Base-by-base conservation (phyloP, 2,797 vertebrate genomes). In the Cygnus olor region DNA sequence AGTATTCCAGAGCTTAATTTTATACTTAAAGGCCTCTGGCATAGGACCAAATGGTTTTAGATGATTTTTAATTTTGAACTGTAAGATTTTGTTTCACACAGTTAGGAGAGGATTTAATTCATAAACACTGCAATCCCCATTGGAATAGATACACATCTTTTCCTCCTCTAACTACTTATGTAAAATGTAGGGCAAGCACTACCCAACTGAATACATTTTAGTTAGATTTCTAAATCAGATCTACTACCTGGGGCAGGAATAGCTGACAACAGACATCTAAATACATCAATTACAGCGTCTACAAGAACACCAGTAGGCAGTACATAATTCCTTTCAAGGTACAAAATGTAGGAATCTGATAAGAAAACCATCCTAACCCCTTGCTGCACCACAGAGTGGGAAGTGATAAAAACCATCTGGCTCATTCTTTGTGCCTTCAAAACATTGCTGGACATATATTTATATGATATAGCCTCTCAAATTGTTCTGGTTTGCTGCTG, bases 351-450 rank as follows among this genome's bases (percentile, higher is more conserved):
- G 88, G 93, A 86, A 91, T 80, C 91, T 86, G 80, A 71, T 80
- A 38, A 86, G 85, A 93, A 93, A 93, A 88, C 88, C 53, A 21
- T 73, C 20, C 85, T 73, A 93, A 85, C 80, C 72, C 61, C 45
- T 86, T 83, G 36, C 68, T 91, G 82, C 71, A 70, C 53, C 7
- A 1, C 57, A 28, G 83, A 85, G 74, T 86, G 80, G 74, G 85
- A 64, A 86, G 3, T 91, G 95, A 96, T 93, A 71, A 71, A 94
- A 96, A 90, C 88, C 95, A 96, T 47, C 94, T 96, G 93, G 57
- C 78, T 94, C 47, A 6, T 34, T 92, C 68, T n/a, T 92, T 56
- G 53, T 88, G 78, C 80, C 65, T 93, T 85, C 86, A 70, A 57
- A 95, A 94, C 85, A 65, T 65, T 45, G 25, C 38, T 72, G 83